Percentiles rank a stretch among this genome's conserved stretches.
phyloP scores from a whole-genome alignment of 2,797 vertebrate genomes.

The Cercopithecus diana region DNA sequence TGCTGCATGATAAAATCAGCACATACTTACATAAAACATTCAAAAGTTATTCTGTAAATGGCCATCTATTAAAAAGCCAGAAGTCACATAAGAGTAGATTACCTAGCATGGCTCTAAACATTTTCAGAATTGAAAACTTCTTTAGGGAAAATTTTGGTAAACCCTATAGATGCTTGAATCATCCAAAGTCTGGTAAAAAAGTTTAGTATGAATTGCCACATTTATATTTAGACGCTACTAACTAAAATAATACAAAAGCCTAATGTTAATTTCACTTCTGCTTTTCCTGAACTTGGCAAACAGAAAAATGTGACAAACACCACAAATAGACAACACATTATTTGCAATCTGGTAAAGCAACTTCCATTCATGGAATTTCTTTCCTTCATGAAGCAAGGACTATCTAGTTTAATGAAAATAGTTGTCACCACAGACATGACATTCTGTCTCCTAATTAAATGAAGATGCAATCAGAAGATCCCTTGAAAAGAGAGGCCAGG shows the following conservation, averaged over 20 bases:
- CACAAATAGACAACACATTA: not conserved
- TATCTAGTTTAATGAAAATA: constrained; percentile 35
- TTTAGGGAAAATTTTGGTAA: not conserved
- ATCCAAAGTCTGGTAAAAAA: not conserved
- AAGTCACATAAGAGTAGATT: constrained; percentile 5
- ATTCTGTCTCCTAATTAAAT: not conserved
- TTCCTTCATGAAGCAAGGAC: not conserved
- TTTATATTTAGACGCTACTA: constrained; percentile 86
- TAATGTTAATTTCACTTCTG: constrained; percentile 82
- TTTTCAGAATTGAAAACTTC: constrained; percentile 41
- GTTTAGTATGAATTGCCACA: constrained; percentile 61
- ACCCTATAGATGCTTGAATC: not conserved
- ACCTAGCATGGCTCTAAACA: not conserved
- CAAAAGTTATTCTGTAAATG: constrained; percentile 14
- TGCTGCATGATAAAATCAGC: not conserved
- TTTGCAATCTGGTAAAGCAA: constrained; percentile 54
- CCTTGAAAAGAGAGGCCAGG: constrained; percentile 22
- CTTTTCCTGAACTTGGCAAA: constrained; percentile 84
- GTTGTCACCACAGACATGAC: not conserved
- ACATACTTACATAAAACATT: not conserved
- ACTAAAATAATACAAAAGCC: constrained; percentile 82
- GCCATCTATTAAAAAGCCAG: not conserved
- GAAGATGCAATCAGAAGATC: constrained; percentile 14
- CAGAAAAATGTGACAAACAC: constrained; percentile 49
- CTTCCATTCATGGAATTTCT: not conserved